Percentiles rank a stretch among this genome's conserved stretches.
These are phyloP conservation scores for Hyles euphorbiae DNA, from an alignment of 1,140 invertebrate species.

Conservation along the genomic window DNA sequence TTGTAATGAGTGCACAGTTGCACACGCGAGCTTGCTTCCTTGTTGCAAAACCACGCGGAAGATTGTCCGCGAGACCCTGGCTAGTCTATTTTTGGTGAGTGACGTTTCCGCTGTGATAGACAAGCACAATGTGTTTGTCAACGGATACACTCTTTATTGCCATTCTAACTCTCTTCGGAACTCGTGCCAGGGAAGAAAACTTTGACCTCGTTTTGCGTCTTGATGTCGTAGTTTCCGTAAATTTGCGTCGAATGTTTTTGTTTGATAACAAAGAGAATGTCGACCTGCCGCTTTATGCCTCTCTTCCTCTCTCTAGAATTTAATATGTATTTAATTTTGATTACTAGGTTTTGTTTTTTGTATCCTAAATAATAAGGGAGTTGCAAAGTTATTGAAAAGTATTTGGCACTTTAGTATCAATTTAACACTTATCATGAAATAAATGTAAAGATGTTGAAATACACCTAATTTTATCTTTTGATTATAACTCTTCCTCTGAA, in stretches of 20 bases:
- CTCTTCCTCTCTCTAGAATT: too few species aligned
- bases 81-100: constrained; percentile 56
- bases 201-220: constrained; percentile 28
- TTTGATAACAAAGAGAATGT: constrained; percentile 21
- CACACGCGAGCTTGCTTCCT: constrained; percentile 29
- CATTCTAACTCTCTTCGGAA: constrained; percentile 13
- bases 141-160: constrained; percentile 21
- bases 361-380: too few species aligned
- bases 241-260: constrained; percentile 19
- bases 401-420: too few species aligned
- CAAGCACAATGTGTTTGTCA: constrained; percentile 15
- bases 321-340: too few species aligned
- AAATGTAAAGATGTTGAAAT: too few species aligned
- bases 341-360: too few species aligned
- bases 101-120: constrained; percentile 45
- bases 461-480: too few species aligned
- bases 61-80: constrained; percentile 48
- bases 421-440: too few species aligned
- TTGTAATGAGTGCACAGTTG: background rate
- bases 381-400: too few species aligned
- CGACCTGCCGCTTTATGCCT: too few species aligned
- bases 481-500: too few species aligned
- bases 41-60: constrained; percentile 46
- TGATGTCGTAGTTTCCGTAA: constrained; percentile 17
- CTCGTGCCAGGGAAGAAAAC: constrained; percentile 15